Conservation (phyloP, 2,797 vertebrate genomes). For the Neoniphon sammara region DNA sequence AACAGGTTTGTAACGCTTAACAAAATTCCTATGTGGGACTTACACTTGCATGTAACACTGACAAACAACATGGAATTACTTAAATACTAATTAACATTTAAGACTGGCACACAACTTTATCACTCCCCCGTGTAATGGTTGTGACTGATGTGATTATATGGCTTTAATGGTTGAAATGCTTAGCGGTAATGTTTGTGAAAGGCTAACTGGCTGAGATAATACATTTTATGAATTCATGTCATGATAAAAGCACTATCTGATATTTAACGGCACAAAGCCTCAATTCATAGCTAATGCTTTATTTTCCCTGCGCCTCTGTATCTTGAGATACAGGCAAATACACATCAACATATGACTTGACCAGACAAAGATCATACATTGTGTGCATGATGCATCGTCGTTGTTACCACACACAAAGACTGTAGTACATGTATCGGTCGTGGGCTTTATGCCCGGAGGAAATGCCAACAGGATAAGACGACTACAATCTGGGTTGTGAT, state of each 20-base stretch:
- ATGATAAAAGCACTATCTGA: constrained; percentile 37
- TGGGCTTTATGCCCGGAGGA: neutral
- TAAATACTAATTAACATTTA: constrained; percentile 58
- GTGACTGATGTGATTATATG: constrained; percentile 58
- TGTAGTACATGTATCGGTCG: constrained; percentile 2
- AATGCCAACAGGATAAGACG: constrained; percentile 7
- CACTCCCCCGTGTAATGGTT: constrained; percentile 73
- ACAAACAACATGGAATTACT: constrained; percentile 70
- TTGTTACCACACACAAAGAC: constrained; percentile 5
- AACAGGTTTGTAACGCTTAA: constrained; percentile 58
- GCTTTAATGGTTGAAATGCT: constrained; percentile 54
- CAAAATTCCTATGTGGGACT: constrained; percentile 58
- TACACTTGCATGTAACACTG: constrained; percentile 60
- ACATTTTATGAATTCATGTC: constrained; percentile 55
- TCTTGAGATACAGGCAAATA: constrained; percentile 29
- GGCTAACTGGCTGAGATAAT: constrained; percentile 43
- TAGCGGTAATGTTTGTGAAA: constrained; percentile 44
- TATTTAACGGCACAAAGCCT: constrained; percentile 26
- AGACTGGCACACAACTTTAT: constrained; percentile 81
- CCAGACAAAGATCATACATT: constrained; percentile 31
- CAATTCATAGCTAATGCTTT: neutral
- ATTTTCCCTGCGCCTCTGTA: constrained; percentile 1
- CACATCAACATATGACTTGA: constrained; percentile 33
- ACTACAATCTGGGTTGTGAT: constrained; percentile 15
- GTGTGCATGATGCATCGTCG: constrained; percentile 26